A percentile compares a stretch with the other conserved stretches of the same genome.
Evolutionary conservation across 2,797 vertebrate species (phyloP).

Genomic region (Eurystomus glaucurus): DNA sequence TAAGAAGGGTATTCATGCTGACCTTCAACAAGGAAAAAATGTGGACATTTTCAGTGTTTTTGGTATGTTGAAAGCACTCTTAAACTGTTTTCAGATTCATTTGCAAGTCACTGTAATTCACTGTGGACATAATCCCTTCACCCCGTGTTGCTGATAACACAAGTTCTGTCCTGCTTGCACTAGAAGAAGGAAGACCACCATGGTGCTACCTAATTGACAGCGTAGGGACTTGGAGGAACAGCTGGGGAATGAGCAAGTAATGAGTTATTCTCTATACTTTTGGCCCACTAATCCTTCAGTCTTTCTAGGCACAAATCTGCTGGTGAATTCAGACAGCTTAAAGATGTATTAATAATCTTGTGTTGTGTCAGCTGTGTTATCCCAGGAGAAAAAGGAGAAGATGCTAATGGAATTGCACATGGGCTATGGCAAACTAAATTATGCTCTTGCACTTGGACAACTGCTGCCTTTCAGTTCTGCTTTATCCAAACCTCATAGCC

Average conservation of each 20-base stretch:
- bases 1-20: background rate
- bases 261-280: background rate
- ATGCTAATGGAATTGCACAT: background rate
- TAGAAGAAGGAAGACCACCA: background rate
- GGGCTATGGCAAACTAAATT: background rate
- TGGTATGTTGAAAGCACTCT: background rate
- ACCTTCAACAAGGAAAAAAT: background rate
- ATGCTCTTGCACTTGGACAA: background rate
- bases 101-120: background rate
- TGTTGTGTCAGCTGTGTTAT: background rate
- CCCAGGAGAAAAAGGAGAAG: background rate
- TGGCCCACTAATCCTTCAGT: background rate
- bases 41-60: background rate
- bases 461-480: background rate
- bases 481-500: background rate
- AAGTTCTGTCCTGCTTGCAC: fast-evolving
- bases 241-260: background rate
- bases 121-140: background rate
- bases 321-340: background rate
- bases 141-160: background rate
- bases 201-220: background rate
- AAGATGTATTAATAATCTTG: background rate
- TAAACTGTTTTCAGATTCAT: background rate
- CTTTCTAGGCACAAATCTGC: background rate
- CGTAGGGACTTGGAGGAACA: fast-evolving